Evolutionary conservation across 2,888 invertebrate genomes (phyloP), one percentile per base, ranked within the genome.

Genomic region (Drosophila dives): DNA sequence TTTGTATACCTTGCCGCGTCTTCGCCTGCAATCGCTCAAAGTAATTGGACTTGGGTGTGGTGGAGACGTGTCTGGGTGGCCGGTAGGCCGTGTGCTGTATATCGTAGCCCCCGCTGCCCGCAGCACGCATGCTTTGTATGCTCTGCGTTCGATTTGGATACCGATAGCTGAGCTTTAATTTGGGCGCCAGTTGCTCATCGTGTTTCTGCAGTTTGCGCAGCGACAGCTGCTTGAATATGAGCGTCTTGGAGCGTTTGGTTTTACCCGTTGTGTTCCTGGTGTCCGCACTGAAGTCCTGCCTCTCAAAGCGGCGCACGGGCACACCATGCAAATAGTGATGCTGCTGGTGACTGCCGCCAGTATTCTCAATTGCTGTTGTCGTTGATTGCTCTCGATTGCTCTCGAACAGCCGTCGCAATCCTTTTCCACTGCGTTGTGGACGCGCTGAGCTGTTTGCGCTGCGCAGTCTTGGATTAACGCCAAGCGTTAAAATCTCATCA

Each of bases 81-180:
- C 84, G 63, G 42, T 81, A 80, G 26, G 83, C 74, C 23, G 81
- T 86, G 54, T 81, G 78, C 38, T 82, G 86, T 3, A 86, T 79
- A 26, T 88, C 86, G 36, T 86, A 88, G 34, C 75, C 83, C 0
- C 84, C 84, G 33, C 81, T 81, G 32, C 81, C 82, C 6, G 81
- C 68, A 2, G 81, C 72, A 23, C 65, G 86, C 72, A 90, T 86
- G 72, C 87, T 89, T 56, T 91, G 89, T 26, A 88, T 88, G 55
- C 90, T 91, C 49, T 91, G 92, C 0, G 93, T 93, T 36, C 92
- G 90, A 71, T 93, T 92, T 26, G 93, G 93, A 75, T 92, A 93
- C 38, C 86, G 93, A 77, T 92, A 93, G 63, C 86, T 91, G 4
- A 93, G 92, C 66, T 92, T 93, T 0, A 93, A 88, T 65, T 89